Evolutionary conservation across 2,797 vertebrate species (phyloP), one percentile per base, ranked within the genome.

Genomic region (Meriones psammophilus): DNA sequence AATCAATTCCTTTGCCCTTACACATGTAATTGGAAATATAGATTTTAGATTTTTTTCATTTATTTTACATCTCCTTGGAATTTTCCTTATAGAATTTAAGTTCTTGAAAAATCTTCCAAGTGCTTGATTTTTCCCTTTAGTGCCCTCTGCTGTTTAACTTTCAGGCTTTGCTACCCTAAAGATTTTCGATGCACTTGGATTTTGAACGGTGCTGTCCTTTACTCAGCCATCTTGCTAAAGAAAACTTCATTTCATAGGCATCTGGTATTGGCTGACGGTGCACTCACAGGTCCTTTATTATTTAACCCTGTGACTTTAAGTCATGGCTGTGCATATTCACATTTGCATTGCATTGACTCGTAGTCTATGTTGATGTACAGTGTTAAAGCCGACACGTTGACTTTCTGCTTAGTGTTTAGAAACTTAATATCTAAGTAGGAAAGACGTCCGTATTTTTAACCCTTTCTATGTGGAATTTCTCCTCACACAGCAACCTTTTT

Each of bases 61-160:
- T 73, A 54, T 50, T 81, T 94, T 89, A 84, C 28, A 88, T 88
- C 89, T 46, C 68, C 87, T 81, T 36, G 36, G 58, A 92, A 78
- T 78, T 92, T 92, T 84, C 33, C 8, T 60, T 84, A 24, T 90
- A 9, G 68, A 77, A 80, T 91, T 84, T 73, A 86, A 92, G 46
- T n/a, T 69, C 20, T 79, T 91, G 36, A n/a, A 80, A 94, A 78
- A 26, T 91, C 6, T 71, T 66, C 88, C 24, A 60, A 5, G 68
- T 26, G 20, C 50, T 89, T 96, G 28, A 30, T 94, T 98, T 56
- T 98, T 97, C 86, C 95, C 96, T 83, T 86, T 97, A 97, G 97
- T 91, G 97, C 98, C 98, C 98, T 96, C 99, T 99, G 94, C 98
- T 98, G 99, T 39, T 46, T 91, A 30, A 74, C 50, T 81, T 87